Evolutionary conservation across 2,797 vertebrate genomes (phyloP).

Genomic region (Molothrus ater): DNA sequence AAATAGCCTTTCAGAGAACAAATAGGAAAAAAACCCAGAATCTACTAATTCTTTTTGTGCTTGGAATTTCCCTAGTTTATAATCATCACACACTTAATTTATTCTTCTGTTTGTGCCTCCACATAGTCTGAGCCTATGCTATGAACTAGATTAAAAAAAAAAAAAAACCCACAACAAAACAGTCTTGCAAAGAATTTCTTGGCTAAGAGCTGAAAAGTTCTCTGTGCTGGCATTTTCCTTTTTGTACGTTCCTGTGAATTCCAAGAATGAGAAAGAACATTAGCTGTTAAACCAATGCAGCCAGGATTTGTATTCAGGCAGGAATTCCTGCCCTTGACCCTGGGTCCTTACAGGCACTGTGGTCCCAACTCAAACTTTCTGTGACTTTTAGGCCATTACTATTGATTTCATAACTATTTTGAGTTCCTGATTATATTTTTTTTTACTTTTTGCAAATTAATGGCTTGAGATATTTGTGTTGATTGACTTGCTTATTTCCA

Average conservation of each 20-base stretch:
- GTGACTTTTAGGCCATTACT: neutral
- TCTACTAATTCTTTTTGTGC: neutral
- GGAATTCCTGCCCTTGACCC: neutral
- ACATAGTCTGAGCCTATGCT: neutral
- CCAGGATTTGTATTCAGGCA: neutral
- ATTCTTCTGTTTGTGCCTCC: neutral
- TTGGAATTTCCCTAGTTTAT: neutral
- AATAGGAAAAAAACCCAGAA: neutral
- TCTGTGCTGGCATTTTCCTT: neutral
- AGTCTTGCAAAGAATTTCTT: neutral
- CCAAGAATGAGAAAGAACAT: neutral
- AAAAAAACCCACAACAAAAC: neutral
- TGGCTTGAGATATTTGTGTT: neutral
- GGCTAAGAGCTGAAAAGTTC: neutral
- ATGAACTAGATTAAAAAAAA: neutral
- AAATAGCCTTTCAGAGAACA: neutral
- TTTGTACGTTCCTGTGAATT: neutral
- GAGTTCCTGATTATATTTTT: neutral
- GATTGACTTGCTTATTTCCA: neutral
- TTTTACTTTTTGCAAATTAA: neutral
- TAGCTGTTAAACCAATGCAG: neutral
- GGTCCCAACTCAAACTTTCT: neutral
- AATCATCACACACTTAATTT: neutral
- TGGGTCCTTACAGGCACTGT: accelerated
- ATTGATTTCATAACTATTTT: neutral